Evolutionary conservation across 2,888 invertebrate species (phyloP), one percentile per base, ranked within the genome.

Genomic region (Melanchra persicariae): DNA sequence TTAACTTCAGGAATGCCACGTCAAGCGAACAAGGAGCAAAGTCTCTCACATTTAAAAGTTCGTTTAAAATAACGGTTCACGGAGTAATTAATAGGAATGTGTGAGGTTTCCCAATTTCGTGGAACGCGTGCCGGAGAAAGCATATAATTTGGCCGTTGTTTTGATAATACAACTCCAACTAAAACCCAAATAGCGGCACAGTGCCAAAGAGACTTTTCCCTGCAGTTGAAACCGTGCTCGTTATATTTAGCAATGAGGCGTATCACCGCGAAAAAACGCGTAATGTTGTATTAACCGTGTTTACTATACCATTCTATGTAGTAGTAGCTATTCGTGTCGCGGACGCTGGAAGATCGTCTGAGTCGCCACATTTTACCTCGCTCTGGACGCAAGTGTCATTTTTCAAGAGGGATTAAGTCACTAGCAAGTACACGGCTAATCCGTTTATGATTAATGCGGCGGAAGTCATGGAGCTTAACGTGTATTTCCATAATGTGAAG

Each of bases 221-320:
- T 85, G 81, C 84, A 85, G 70, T 69, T 60, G 76, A 87, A 85
- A 77, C 87, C 83, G 85, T 85, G 82, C 82, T 84, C 68, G 85
- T 90, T 92, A 90, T 85, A 89, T 90, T 91, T 89, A 88, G 90
- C 89, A 90, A 88, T 87, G 88, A 88, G 86, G 85, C 85, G 84
- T 85, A 89, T 87, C 87, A 70, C 74, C 77, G 85, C 86, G 82
- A 88, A 89, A 90, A 90, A 89, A 87, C 81, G 74, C 77, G 82
- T 83, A 88, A 88, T 86, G 81, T 84, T 80, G 77, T 84, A 78
- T 87, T 90, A 90, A 92, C 91, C 89, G 90, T 89, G 89, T 93
- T 93, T 88, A 84, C 71, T 68, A 70, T 77, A 84, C 43, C 77
- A 83, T 87, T 88, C 89, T 86, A 87, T 87, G 85, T 74, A 78